These are phyloP conservation scores for Tinea pellionella DNA, from an alignment of 2,888 invertebrate species.

Conservation along the genomic window DNA sequence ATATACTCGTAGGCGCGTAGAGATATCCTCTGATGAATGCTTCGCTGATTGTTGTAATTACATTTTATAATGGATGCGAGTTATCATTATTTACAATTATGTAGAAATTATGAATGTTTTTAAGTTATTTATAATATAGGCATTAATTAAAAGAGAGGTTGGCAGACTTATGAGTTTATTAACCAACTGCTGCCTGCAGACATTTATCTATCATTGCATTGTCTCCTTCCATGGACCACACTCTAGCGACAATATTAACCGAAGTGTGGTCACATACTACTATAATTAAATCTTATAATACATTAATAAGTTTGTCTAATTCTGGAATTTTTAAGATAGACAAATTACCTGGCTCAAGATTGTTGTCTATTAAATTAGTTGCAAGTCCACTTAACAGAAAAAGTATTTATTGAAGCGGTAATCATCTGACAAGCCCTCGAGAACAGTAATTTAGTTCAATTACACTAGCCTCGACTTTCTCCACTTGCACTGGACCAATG, in stretches of 20 bases:
- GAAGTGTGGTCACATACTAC: too few relatives aligned
- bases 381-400: conserved; percentile 24
- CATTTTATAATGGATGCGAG: background rate
- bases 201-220: too few relatives aligned
- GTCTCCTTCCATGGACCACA: too few relatives aligned
- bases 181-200: too few relatives aligned
- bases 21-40: background rate
- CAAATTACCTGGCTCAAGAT: background rate
- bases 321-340: background rate
- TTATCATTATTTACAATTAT: background rate
- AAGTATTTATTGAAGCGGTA: conserved; percentile 25
- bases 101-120: background rate
- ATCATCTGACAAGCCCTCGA: conserved; percentile 26
- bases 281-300: too few relatives aligned
- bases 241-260: too few relatives aligned
- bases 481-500: conserved; percentile 17
- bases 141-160: too few relatives aligned
- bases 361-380: background rate
- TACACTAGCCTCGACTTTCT: conserved; percentile 32
- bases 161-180: too few relatives aligned
- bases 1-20: conserved; percentile 1
- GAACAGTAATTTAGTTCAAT: conserved; percentile 36
- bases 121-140: too few relatives aligned
- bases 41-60: background rate
- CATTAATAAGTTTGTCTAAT: too few relatives aligned